Conservation (phyloP, 2,797 vertebrate species). For the Sebastes diaconus region DNA sequence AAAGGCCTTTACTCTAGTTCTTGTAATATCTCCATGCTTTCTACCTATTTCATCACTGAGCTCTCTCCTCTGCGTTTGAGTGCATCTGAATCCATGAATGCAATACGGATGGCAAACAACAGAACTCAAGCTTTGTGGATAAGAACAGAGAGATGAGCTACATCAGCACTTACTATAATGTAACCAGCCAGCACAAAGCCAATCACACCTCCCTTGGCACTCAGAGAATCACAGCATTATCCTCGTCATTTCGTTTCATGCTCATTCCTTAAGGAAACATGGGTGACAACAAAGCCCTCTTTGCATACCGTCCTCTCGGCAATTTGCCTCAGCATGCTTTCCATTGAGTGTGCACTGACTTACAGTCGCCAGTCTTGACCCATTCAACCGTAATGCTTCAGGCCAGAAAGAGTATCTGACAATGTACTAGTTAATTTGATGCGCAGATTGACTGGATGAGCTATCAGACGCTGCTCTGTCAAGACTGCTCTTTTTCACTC, state of each 20-base stretch:
- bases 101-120: conserved; percentile 37
- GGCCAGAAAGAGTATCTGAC: conserved; percentile 56
- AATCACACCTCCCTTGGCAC: conserved; percentile 54
- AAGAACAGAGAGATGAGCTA: conserved; percentile 50
- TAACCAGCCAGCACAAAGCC: conserved; percentile 54
- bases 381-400: conserved; percentile 27
- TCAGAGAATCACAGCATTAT: conserved; percentile 47
- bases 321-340: conserved; percentile 15
- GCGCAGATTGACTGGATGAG: conserved; percentile 61
- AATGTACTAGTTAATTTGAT: conserved; percentile 63
- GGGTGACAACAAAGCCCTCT: conserved; percentile 47
- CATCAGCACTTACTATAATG: conserved; percentile 64
- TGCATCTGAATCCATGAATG: conserved; percentile 49
- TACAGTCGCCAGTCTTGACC: conserved; percentile 21
- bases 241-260: conserved; percentile 53
- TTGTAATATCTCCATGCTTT: conserved; percentile 33
- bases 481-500: conserved; percentile 46
- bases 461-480: conserved; percentile 58
- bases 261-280: conserved; percentile 55
- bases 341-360: background rate
- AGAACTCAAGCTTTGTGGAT: conserved; percentile 43
- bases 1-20: background rate
- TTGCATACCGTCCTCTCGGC: conserved; percentile 36
- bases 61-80: conserved; percentile 17
- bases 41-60: conserved; percentile 18